Evolutionary conservation across 2,797 vertebrate species (phyloP).

Genomic region (Sphenopsis melanotis): DNA sequence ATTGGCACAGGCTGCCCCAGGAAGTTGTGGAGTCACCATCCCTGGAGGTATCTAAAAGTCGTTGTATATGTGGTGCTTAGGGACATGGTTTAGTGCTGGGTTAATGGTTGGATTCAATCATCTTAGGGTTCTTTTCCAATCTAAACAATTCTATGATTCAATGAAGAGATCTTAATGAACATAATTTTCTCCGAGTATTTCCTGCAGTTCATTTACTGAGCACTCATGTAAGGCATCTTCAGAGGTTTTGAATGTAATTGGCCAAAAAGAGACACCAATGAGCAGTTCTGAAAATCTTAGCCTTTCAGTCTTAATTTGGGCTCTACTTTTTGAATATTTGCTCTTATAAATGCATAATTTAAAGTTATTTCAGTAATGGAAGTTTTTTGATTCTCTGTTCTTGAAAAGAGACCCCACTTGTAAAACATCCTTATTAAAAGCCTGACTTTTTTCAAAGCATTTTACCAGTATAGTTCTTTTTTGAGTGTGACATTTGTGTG

Average conservation of each 20-base stretch:
- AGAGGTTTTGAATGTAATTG: background rate
- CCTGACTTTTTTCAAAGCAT: background rate
- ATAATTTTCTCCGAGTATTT: background rate
- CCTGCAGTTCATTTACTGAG: background rate
- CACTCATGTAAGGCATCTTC: background rate
- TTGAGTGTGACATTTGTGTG: background rate
- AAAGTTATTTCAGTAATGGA: background rate
- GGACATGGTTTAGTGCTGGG: background rate
- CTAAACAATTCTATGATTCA: background rate
- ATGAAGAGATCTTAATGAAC: background rate
- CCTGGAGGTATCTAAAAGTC: background rate
- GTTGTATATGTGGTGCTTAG: fast-evolving
- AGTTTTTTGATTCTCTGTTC: background rate
- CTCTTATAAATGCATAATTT: background rate
- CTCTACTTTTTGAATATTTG: background rate
- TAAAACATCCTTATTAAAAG: background rate
- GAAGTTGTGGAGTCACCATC: background rate
- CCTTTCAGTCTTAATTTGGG: background rate
- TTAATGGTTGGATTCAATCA: background rate
- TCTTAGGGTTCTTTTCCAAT: background rate
- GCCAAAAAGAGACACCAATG: background rate
- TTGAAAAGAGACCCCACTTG: background rate
- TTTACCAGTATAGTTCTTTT: background rate
- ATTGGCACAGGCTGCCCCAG: background rate
- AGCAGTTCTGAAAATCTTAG: background rate